These are phyloP conservation scores for Xiphophorus couchianus DNA, from an alignment of 2,113 vertebrate species.

Conservation along the genomic window DNA sequence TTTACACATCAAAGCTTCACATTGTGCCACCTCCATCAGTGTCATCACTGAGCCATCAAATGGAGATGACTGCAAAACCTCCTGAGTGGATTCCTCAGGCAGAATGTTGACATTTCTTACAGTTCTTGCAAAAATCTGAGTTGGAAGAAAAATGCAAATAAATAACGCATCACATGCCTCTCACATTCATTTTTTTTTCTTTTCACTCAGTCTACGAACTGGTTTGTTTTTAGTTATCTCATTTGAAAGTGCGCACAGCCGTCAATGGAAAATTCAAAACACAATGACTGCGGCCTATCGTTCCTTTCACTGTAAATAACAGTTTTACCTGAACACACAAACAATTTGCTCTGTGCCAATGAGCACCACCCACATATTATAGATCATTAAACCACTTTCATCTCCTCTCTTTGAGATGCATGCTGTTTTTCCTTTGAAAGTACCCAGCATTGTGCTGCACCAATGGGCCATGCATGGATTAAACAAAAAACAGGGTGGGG, in stretches of 20 bases:
- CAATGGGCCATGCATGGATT: conserved; percentile 20
- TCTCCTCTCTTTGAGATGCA: conserved; percentile 60
- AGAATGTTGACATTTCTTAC: conserved; percentile 27
- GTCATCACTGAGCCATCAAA: conserved; percentile 43
- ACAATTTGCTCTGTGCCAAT: conserved; percentile 37
- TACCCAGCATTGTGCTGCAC: conserved; percentile 23
- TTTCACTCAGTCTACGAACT: conserved; percentile 40
- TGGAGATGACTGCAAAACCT: conserved; percentile 44
- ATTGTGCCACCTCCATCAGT: conserved; percentile 14
- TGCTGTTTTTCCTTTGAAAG: conserved; percentile 61
- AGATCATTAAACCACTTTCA: conserved; percentile 67
- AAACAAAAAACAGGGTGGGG: background rate
- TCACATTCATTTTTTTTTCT: conserved; percentile 22
- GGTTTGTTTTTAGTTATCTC: conserved; percentile 50
- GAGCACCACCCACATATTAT: conserved; percentile 59
- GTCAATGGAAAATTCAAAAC: conserved; percentile 39
- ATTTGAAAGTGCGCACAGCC: conserved; percentile 32
- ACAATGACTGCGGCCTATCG: conserved; percentile 26
- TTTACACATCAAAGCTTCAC: conserved; percentile 46
- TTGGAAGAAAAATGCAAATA: conserved; percentile 38
- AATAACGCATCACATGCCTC: conserved; percentile 31
- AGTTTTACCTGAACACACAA: conserved; percentile 1
- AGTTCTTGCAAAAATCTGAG: conserved; percentile 19
- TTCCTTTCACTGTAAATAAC: conserved; percentile 4
- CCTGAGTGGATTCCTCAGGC: conserved; percentile 33